Base-by-base conservation (phyloP, 2,113 vertebrate species). In the Bucco capensis region DNA sequence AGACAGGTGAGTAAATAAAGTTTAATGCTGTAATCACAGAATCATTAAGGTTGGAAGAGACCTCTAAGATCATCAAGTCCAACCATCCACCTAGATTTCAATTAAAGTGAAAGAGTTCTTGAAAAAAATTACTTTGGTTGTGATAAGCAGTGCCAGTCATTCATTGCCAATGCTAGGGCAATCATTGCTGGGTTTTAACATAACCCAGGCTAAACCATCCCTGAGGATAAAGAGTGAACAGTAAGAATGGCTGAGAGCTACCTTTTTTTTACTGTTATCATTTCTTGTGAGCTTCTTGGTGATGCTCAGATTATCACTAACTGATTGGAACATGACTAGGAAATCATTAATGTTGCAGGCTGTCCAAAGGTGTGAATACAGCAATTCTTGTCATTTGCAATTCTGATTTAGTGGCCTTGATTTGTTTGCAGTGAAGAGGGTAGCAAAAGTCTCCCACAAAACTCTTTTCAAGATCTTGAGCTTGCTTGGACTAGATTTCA, bases 1-100 rank as follows among this genome's bases (percentile, higher is more conserved):
- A 96, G 35, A 54, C 89, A 96, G 97, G 97, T 98, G 93, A 92
- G 93, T 95, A 89, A 90, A 83, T 50, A 88, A 19, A 78, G 18
- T 77, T 90, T 96, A 61, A 22, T 76, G n/a, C 66, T 82, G 58
- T 88, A 92, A 82, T 40, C n/a, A n/a, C n/a, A n/a, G n/a, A n/a
- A n/a, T n/a, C n/a, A n/a, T n/a, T n/a, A n/a, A n/a, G n/a, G n/a
- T n/a, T n/a, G n/a, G n/a, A n/a, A n/a, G n/a, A n/a, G n/a, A n/a
- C n/a, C n/a, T n/a, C n/a, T n/a, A n/a, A n/a, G n/a, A n/a, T n/a
- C n/a, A n/a, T n/a, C n/a, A n/a, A n/a, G n/a, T n/a, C n/a, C n/a
- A n/a, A n/a, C n/a, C n/a, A n/a, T n/a, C n/a, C n/a, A n/a, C n/a
- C n/a, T n/a, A n/a, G n/a, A n/a, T n/a, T n/a, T n/a, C n/a, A n/a